Conservation (phyloP, 2,888 invertebrate genomes). For the Sarcophaga subvicina region DNA sequence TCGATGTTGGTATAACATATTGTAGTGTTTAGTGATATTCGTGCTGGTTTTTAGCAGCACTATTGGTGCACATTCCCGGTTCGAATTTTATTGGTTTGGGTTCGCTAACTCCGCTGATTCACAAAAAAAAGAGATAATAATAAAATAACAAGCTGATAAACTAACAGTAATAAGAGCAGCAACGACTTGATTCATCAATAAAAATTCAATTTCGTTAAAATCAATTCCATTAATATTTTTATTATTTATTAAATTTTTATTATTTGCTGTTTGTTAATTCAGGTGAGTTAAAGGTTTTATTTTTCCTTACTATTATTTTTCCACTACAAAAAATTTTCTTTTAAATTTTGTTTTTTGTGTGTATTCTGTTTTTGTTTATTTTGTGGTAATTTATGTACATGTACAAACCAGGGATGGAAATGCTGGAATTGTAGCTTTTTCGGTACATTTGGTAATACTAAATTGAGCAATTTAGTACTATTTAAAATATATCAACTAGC, state of each 20-base stretch:
- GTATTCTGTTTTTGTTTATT: slow-evolving; percentile 33
- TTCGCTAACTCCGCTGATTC: slow-evolving; percentile 36
- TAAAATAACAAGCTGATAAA: no score
- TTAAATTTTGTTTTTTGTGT: slow-evolving; percentile 5
- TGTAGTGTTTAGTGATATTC: slow-evolving; percentile 40
- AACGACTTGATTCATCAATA: slow-evolving; percentile 4
- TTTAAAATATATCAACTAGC: no score
- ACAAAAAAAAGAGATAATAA: neutral
- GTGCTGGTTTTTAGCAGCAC: slow-evolving; percentile 12
- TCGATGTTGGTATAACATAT: slow-evolving; percentile 13
- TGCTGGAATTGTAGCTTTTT: slow-evolving; percentile 19
- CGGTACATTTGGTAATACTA: slow-evolving; percentile 6
- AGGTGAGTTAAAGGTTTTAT: slow-evolving; percentile 54
- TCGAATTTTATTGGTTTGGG: slow-evolving; percentile 44
- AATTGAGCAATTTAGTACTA: no score
- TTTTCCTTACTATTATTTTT: neutral
- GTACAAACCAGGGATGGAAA: neutral
- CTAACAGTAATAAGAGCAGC: slow-evolving; percentile 5
- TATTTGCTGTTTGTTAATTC: slow-evolving; percentile 50
- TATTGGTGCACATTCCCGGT: slow-evolving; percentile 56
- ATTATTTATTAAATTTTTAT: slow-evolving; percentile 55
- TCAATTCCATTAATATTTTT: slow-evolving; percentile 34
- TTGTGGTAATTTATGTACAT: slow-evolving; percentile 52
- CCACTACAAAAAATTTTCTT: slow-evolving; percentile 13
- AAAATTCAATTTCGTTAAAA: slow-evolving; percentile 1